Percentiles rank a stretch among this genome's conserved stretches.
Conservation (phyloP, 2,797 vertebrate species). For the Lindbergichthys nudifrons region DNA sequence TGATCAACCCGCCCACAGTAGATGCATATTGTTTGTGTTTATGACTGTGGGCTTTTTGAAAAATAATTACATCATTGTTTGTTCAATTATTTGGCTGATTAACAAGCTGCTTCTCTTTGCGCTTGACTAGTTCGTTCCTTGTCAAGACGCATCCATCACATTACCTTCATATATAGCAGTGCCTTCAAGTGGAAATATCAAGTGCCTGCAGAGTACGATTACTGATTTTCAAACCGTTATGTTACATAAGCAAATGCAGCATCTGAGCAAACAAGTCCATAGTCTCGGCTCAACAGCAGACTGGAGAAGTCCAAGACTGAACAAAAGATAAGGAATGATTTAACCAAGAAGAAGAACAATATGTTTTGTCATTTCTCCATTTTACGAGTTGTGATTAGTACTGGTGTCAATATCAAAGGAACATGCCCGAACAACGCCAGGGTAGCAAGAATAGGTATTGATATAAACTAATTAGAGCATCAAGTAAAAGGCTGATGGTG, state of each 20-base stretch:
- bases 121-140: slow-evolving; percentile 55
- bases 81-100: slow-evolving; percentile 18
- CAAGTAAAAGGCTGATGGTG: slow-evolving; percentile 10
- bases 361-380: slow-evolving; percentile 10
- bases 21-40: slow-evolving; percentile 33
- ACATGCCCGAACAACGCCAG: slow-evolving; percentile 1
- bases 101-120: slow-evolving; percentile 27
- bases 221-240: slow-evolving; percentile 51
- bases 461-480: slow-evolving; percentile 20
- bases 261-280: slow-evolving; percentile 24
- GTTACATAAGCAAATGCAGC: slow-evolving; percentile 58
- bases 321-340: neutral
- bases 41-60: slow-evolving; percentile 2
- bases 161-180: slow-evolving; percentile 49
- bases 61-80: slow-evolving; percentile 22
- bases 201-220: slow-evolving; percentile 47
- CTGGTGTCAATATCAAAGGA: slow-evolving; percentile 9
- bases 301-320: neutral
- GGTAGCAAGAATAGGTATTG: slow-evolving; percentile 9
- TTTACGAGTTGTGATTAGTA: slow-evolving; percentile 1
- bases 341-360: neutral
- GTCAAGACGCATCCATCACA: slow-evolving; percentile 69
- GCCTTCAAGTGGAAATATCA: slow-evolving; percentile 63
- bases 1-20: slow-evolving; percentile 38
- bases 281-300: neutral